Evolutionary conservation across 2,888 invertebrate genomes (phyloP), one percentile per base, ranked within the genome.

Genomic region (Mythimna loreyi): DNA sequence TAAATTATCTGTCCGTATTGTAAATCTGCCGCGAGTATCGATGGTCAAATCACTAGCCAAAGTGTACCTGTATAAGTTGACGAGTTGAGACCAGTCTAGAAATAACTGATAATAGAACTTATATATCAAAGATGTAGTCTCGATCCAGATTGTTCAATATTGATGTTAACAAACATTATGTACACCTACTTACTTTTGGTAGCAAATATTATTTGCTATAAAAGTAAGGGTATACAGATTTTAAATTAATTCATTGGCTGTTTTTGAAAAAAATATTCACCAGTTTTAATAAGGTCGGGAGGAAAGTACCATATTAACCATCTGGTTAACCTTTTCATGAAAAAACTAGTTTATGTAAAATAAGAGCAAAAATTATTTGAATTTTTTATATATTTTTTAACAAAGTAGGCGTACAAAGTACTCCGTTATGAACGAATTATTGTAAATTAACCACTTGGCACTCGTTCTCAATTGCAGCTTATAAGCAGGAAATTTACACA

Each of bases 1-100:
- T 96, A 95, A 95, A 96, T 95, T 93, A 92, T 89, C 77, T 83
- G 90, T 89, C 89, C 88, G 92, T 92, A 94, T 92, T 94, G 94
- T 96, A 95, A 95, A 95, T 94, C 94, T 93, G 93, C 92, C 92
- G 88, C 85, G 90, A 92, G 92, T 93, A 94, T 92, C 92, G 91
- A 89, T 92, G 92, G 92, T 92, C 93, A 93, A 93, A 93, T 94
- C 94, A 93, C 75, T 80, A 69, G 81, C 67, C 75, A 72, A 82
- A 83, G 73, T 82, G 65, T 81, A 83, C 74, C 67, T 40, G 40
- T 40, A 69, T 53, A 70, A 69, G 71, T 81, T 82, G 82, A 83
- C 80, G 75, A 78, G 80, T 67, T 62, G 63, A 61, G 72, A 61
- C 71, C 68, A 65, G 65, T 74, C 79, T 71, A 64, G 77, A 71